Conservation (phyloP, 1,140 invertebrate species). For the Micrasema longulum region DNA sequence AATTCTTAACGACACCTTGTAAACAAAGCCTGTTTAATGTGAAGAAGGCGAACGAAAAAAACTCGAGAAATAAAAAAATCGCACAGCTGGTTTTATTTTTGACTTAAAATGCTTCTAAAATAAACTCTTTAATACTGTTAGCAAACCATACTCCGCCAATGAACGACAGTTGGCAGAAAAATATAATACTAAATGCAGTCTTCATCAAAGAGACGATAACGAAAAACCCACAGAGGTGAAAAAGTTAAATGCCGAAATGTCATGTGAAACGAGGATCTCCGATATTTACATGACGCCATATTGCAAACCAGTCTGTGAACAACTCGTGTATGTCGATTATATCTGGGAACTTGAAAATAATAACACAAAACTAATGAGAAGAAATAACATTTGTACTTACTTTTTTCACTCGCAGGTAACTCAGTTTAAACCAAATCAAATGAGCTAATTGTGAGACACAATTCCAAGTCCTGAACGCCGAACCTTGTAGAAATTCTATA, state of each 20-base stretch:
- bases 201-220: background rate
- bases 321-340: slow-evolving; percentile 26
- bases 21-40: too few species aligned
- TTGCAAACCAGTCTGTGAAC: slow-evolving; percentile 61
- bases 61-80: background rate
- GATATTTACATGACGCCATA: slow-evolving; percentile 62
- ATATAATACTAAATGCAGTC: background rate
- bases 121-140: background rate
- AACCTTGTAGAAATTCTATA: slow-evolving; percentile 71
- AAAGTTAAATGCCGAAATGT: slow-evolving; percentile 13
- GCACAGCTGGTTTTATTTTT: slow-evolving; percentile 33
- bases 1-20: too few species aligned
- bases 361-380: slow-evolving; percentile 30
- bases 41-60: slow-evolving; percentile 6
- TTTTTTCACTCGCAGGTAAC: slow-evolving; percentile 67
- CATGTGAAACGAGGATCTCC: slow-evolving; percentile 22
- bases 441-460: slow-evolving; percentile 69
- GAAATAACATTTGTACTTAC: slow-evolving; percentile 64
- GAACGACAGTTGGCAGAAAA: background rate
- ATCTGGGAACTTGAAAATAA: slow-evolving; percentile 41
- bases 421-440: slow-evolving; percentile 71
- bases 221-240: background rate
- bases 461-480: slow-evolving; percentile 73
- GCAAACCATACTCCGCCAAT: too few species aligned
- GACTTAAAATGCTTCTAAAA: slow-evolving; percentile 14